phyloP scores from a whole-genome alignment of 2,797 vertebrate genomes.

The Delichon dasypus region DNA sequence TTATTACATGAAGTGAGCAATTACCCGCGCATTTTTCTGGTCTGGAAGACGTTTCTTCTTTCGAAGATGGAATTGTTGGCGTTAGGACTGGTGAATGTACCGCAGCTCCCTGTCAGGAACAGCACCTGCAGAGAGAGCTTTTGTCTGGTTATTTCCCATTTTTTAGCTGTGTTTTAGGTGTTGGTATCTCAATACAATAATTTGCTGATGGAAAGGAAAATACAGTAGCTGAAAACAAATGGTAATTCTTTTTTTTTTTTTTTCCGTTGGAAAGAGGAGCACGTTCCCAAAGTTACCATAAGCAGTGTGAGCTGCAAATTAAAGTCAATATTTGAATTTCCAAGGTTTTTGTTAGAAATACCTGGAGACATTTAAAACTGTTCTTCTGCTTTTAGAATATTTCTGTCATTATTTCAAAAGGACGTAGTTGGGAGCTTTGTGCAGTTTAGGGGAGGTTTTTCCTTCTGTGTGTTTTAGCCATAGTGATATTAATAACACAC shows the following conservation, averaged over 20 bases:
- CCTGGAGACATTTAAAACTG: not conserved
- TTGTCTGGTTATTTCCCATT: not conserved
- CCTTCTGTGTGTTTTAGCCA: not conserved
- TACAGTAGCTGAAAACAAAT: not conserved
- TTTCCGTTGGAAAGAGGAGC: not conserved
- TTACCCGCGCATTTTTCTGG: not conserved
- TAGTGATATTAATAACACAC: not conserved
- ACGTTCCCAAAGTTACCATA: not conserved
- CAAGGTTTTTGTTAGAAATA: not conserved
- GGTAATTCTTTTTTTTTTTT: not conserved
- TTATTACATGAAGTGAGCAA: not conserved
- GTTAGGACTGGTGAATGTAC: not conserved
- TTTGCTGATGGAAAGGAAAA: not conserved
- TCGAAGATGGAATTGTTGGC: not conserved
- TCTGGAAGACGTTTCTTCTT: not conserved
- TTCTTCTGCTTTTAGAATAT: not conserved
- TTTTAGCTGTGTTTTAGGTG: not conserved
- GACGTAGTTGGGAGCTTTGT: rapidly evolving
- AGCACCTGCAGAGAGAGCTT: not conserved
- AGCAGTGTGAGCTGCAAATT: not conserved
- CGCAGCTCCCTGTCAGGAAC: not conserved
- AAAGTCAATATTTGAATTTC: not conserved
- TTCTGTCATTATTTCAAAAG: not conserved
- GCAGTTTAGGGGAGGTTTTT: not conserved
- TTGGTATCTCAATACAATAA: not conserved